Base-by-base conservation (phyloP, 1,140 invertebrate species). In the Rhopalosiphum padi region DNA sequence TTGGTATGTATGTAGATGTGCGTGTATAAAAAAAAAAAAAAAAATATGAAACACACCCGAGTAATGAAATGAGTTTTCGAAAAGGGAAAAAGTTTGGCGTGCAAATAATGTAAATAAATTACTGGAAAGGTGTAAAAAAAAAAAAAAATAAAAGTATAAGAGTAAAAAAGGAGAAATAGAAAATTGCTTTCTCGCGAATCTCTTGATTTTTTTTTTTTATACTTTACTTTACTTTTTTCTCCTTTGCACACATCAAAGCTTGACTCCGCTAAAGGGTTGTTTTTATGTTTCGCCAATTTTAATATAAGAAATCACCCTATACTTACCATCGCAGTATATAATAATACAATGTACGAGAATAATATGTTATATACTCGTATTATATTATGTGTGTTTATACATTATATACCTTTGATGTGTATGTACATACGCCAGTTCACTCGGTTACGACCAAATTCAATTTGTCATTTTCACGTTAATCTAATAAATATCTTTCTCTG, bases 31-130 rank as follows among this genome's bases (percentile, higher is more conserved):
- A 88, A 88, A 85, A 83, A 37, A 37, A 25, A 85, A 41, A 83
- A 30, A 88, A 90, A 68, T 90, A 68, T 43, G 37, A 90, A 90
- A 90, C 25, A 68, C 53, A 68, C 53, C 53, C 53, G 37, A 60
- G 88, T 90, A 90, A 90, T 60, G 53, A 90, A 90, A 90, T 68
- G 89, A 90, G 53, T 90, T 90, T 90, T n/a, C 53, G 30, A 68
- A 90, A 43, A 60, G 11, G 89, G 37, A 55, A 41, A 60, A 90
- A 68, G 53, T 60, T 90, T 43, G 53, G 37, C 41, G 53, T 15
- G n/a, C 37, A 68, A n/a, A 90, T 43, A 43, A 60, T 43, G 89
- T 90, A 90, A 68, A 90, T 90, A 90, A 60, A 90, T 90, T 90
- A 90, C 41, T 37, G 88, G 37, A 41, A 90, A 41, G 23, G 53